Base-by-base conservation (phyloP, 2,888 invertebrate genomes). In the Lydus trimaculatus region DNA sequence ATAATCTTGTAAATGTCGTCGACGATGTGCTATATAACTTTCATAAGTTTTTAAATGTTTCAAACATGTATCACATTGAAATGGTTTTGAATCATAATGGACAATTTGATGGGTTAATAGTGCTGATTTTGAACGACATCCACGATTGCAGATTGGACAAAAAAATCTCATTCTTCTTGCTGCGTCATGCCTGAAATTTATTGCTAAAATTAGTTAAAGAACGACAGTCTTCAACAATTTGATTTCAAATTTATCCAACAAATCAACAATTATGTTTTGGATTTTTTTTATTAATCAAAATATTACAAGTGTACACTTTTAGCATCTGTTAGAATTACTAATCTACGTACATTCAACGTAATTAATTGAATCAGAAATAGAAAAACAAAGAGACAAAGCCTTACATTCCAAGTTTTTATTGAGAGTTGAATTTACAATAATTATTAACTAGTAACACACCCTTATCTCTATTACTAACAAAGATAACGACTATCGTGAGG, bases 111-210 rank as follows among this genome's bases (percentile, higher is more conserved):
- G 75, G 17, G 67, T 36, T 25, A 63, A 67, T n/a, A 75, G 48
- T 28, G 65, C 71, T 31, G 70, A 64, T 0, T 58, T 63, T 17
- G 60, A 74, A 39, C 60, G 63, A 13, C 73, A 66, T 7, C 52
- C 63, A 61, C 73, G 72, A 4, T 73, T 72, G 58, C 75, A 75
- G 13, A 72, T 63, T n/a, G 73, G 72, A 31, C 75, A 75, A 7
- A 72, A 33, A 36, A 70, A 68, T n/a, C 28, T 23, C 52, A 25
- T 13, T 13, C 13, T 23, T 23, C 2, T 11, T 6, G 25, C 13
- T 5, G 52, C 11, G 25, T 52, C 23, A 25, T 0, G 5, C 52
- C 52, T 52, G 52, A 25, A 52, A 52, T 11, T 6, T 13, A 52
- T 23, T 23, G 23, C 25, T 15, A 13, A 8, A 20, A 20, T 48